A percentile compares a stretch with the other conserved stretches of the same genome.
These are phyloP conservation scores for Epinotia bilunana DNA, from an alignment of 2,888 invertebrate genomes.

Conservation along the genomic window DNA sequence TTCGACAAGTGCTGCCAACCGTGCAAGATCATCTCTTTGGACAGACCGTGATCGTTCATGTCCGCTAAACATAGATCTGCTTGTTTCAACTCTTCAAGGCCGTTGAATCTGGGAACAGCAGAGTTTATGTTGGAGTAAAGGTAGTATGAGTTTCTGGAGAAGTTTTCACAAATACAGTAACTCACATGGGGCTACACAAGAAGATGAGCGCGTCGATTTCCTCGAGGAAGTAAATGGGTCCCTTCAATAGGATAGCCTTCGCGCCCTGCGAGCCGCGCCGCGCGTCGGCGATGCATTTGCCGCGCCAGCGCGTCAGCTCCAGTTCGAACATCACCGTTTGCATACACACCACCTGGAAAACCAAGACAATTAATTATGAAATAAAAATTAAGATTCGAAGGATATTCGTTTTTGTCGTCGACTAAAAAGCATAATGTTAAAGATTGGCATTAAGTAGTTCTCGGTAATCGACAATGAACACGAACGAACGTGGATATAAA, in stretches of 20 bases:
- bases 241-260: slow-evolving; percentile 90
- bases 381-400: too few species aligned
- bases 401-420: too few species aligned
- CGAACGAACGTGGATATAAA: too few species aligned
- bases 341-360: slow-evolving; percentile 88
- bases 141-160: too few species aligned
- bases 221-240: slow-evolving; percentile 92
- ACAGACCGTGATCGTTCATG: slow-evolving; percentile 93
- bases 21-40: slow-evolving; percentile 91
- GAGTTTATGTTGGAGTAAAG: not conserved
- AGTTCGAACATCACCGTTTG: slow-evolving; percentile 94
- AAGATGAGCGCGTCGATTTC: slow-evolving; percentile 93
- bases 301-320: slow-evolving; percentile 87
- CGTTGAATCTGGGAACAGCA: slow-evolving; percentile 87
- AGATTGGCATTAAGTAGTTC: too few species aligned
- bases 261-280: slow-evolving; percentile 87
- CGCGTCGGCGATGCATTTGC: slow-evolving; percentile 67
- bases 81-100: slow-evolving; percentile 91
- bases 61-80: slow-evolving; percentile 93
- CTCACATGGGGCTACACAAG: slow-evolving; percentile 94
- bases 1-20: slow-evolving; percentile 94
- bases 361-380: not conserved
- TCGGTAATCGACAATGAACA: too few species aligned
- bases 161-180: slow-evolving; percentile 48
- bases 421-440: too few species aligned